Evolutionary conservation across 2,797 vertebrate genomes (phyloP).

Genomic region (Fistularia tabacaria): DNA sequence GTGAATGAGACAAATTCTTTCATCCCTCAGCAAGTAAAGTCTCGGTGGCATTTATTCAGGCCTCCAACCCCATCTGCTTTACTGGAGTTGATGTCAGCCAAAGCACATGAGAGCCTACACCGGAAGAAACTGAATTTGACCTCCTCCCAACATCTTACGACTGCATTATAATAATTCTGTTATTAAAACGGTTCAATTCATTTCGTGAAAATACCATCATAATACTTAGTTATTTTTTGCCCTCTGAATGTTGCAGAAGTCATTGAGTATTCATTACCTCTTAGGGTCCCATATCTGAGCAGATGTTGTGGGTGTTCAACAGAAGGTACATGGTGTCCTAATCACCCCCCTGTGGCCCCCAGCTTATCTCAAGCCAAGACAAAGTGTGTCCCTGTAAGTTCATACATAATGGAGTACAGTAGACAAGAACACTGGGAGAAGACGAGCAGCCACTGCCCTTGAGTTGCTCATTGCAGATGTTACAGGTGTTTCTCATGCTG

Average conservation of each 20-base stretch:
- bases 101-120: slow-evolving; percentile 4
- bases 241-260: slow-evolving; percentile 51
- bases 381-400: slow-evolving; percentile 59
- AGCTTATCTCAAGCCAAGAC: slow-evolving; percentile 62
- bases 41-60: slow-evolving; percentile 20
- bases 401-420: slow-evolving; percentile 64
- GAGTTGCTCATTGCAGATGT: slow-evolving; percentile 43
- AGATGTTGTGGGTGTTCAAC: slow-evolving; percentile 65
- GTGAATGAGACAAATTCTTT: slow-evolving; percentile 36
- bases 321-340: slow-evolving; percentile 64
- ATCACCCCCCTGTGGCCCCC: slow-evolving; percentile 59
- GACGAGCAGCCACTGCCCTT: slow-evolving; percentile 46
- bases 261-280: slow-evolving; percentile 55
- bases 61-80: slow-evolving; percentile 22
- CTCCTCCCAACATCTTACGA: slow-evolving; percentile 24
- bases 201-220: slow-evolving; percentile 34
- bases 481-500: slow-evolving; percentile 49
- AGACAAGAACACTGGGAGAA: slow-evolving; percentile 26
- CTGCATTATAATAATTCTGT: slow-evolving; percentile 7
- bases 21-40: slow-evolving; percentile 16
- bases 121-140: slow-evolving; percentile 14
- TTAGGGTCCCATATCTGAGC: slow-evolving; percentile 46
- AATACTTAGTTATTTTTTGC: slow-evolving; percentile 42
- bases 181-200: slow-evolving; percentile 17
- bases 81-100: slow-evolving; percentile 9